Conservation (phyloP, 1,140 invertebrate genomes). For the Melipona quadrifasciata region DNA sequence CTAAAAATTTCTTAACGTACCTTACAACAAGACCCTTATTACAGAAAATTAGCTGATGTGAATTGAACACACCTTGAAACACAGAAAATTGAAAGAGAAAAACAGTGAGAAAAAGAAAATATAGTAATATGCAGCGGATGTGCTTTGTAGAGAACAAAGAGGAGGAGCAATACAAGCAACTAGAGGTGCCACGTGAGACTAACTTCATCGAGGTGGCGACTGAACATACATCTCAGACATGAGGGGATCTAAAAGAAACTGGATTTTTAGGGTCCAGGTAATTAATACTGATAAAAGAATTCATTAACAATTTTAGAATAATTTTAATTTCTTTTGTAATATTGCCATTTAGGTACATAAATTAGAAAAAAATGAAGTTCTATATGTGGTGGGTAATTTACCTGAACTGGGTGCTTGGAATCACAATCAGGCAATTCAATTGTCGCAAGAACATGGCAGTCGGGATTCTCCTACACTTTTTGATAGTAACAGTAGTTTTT, state of each 20-base stretch:
- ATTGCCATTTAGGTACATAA: constrained; percentile 69
- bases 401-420: constrained; percentile 80
- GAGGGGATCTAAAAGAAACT: constrained; percentile 78
- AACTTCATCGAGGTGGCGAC: constrained; percentile 53
- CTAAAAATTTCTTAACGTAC: background rate
- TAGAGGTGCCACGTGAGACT: constrained; percentile 45
- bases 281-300: constrained; percentile 24
- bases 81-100: constrained; percentile 57
- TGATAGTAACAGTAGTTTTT: constrained; percentile 71
- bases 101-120: constrained; percentile 52
- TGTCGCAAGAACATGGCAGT: constrained; percentile 72
- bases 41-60: constrained; percentile 69
- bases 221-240: constrained; percentile 64
- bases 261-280: constrained; percentile 80
- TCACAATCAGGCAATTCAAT: constrained; percentile 78
- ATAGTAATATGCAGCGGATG: constrained; percentile 69
- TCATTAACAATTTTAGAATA: background rate
- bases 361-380: constrained; percentile 77
- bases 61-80: constrained; percentile 57
- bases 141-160: constrained; percentile 70
- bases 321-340: constrained; percentile 2
- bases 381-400: constrained; percentile 80
- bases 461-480: constrained; percentile 69
- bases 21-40: constrained; percentile 63
- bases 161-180: constrained; percentile 46